Evolutionary conservation across 1,140 invertebrate species (phyloP).

Genomic region (Zaprionus vittiger): DNA sequence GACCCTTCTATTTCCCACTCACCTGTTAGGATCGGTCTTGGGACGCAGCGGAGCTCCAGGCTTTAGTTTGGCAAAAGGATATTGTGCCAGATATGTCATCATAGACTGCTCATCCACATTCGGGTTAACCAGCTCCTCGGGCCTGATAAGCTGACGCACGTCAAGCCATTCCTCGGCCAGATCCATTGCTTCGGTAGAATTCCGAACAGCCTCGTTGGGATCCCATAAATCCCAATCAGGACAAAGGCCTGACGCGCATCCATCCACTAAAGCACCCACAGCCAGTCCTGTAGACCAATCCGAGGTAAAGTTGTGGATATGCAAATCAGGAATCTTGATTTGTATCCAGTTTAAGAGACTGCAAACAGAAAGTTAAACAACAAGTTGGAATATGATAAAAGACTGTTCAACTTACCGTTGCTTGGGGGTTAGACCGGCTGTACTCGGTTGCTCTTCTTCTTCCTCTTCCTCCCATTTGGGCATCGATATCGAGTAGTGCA

Average conservation of each 20-base stretch:
- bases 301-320: conserved; percentile 95
- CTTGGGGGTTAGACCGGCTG: conserved; percentile 92
- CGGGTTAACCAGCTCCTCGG: conserved; percentile 96
- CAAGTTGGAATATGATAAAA: not conserved
- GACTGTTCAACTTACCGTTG: conserved; percentile 87
- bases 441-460: conserved; percentile 84
- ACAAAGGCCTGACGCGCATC: conserved; percentile 94
- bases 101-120: conserved; percentile 97
- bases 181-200: conserved; percentile 96
- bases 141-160: conserved; percentile 95
- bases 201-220: conserved; percentile 92
- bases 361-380: conserved; percentile 20
- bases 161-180: conserved; percentile 96
- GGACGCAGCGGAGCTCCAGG: conserved; percentile 91
- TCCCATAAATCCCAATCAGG: conserved; percentile 95
- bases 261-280: conserved; percentile 95
- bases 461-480: conserved; percentile 92
- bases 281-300: conserved; percentile 97
- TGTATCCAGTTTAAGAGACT: conserved; percentile 96
- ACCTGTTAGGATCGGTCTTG: conserved; percentile 92
- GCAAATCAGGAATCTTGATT: conserved; percentile 92
- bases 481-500: conserved; percentile 98
- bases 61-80: conserved; percentile 95
- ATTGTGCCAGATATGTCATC: conserved; percentile 98
- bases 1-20: conserved; percentile 56